Conservation (phyloP, 1,140 invertebrate genomes). For the Tetragnatha versicolor region DNA sequence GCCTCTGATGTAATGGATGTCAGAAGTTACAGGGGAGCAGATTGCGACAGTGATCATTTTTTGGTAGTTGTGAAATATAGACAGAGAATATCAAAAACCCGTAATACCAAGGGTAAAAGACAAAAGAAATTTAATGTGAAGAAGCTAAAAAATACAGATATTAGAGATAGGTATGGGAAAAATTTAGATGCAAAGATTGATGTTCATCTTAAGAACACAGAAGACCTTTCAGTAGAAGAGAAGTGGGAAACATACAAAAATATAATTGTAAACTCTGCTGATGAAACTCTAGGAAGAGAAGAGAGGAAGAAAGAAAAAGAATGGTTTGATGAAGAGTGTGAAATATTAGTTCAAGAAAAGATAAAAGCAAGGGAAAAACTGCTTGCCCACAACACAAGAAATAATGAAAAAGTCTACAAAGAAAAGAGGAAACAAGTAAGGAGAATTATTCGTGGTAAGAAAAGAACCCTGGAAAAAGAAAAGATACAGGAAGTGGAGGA, state of each 20-base stretch:
- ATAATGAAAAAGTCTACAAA: constrained; percentile 1
- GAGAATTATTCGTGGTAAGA: not conserved
- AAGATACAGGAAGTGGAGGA: constrained; percentile 18
- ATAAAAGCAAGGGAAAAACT: not conserved
- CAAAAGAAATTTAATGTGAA: not conserved
- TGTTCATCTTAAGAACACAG: too few relatives aligned
- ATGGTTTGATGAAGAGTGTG: not conserved
- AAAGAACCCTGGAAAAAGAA: not conserved
- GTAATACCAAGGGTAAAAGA: not conserved
- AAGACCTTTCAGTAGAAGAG: too few relatives aligned
- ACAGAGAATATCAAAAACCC: constrained; percentile 3
- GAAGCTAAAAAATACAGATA: not conserved
- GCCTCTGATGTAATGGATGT: constrained; percentile 10
- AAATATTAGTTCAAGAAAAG: not conserved
- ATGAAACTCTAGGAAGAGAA: too few relatives aligned
- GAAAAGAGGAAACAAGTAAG: not conserved
- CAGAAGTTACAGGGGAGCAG: not conserved
- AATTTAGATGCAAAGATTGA: too few relatives aligned
- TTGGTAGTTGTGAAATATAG: constrained; percentile 4
- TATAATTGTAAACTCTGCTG: too few relatives aligned
- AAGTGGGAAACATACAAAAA: too few relatives aligned
- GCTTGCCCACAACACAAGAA: not conserved
- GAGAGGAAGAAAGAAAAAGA: not conserved
- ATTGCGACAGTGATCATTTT: constrained; percentile 6
- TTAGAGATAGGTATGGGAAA: constrained; percentile 3